Evolutionary conservation across 2,113 vertebrate genomes (phyloP), one percentile per base, ranked within the genome.

Genomic region (Macrotus californicus): DNA sequence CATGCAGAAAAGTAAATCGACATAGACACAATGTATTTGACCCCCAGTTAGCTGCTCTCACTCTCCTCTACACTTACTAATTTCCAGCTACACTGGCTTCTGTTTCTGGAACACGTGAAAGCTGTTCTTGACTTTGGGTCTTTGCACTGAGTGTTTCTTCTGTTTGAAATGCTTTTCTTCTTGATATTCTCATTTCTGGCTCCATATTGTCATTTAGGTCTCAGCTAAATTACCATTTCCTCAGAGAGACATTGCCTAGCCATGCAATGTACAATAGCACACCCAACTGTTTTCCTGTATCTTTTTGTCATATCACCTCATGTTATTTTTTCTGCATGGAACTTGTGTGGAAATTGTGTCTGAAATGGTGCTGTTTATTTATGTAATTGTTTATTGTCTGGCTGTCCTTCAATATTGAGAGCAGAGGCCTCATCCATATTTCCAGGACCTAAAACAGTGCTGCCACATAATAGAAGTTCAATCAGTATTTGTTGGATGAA

Each of bases 191-290:
- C 24, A n/a, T 81, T n/a, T 19, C 48, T 87, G 46, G 43, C 19
- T 92, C 18, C 75, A 94, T 79, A 15, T 59, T 66, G 61, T 66
- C 69, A 87, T 73, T 94, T 96, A 83, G 48, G 52, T 94, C 67
- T 92, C 14, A 41, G 18, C 24, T 92, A 41, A 88, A 36, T 73
- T 91, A 41, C 73, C 46, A 77, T 52, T 26, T 79, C n/a, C 31
- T 96, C 82, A 87, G 81, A 89, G 67, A 89, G 48, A 70, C 54
- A 85, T 56, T 87, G 61, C 61, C 73, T 64, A 93, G 52, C 22
- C 8, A 80, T 2, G 5, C 61, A 93, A 14, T 76, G n/a, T 36
- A 67, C 80, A 75, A 43, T 76, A 56, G 7, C 88, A 43, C 54
- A 83, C 19, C 16, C 29, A 73, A 70, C 7, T 52, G 4, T n/a